These are phyloP conservation scores for Endotricha flammealis DNA, from an alignment of 2,888 invertebrate genomes.

Conservation along the genomic window DNA sequence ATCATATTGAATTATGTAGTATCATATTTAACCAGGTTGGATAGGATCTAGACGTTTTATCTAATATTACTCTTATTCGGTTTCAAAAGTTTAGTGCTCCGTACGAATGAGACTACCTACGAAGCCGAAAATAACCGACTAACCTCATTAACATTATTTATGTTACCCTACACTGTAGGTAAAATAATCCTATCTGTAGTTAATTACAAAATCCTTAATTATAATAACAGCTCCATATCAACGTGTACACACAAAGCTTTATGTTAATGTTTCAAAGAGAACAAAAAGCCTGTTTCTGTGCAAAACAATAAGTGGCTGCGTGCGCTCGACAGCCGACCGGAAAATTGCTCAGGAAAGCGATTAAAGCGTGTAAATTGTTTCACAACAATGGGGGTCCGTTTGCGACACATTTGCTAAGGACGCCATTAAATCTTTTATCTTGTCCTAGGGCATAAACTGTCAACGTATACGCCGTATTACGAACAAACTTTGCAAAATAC, in stretches of 20 bases:
- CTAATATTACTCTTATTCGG: too few species aligned
- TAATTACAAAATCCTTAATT: not conserved
- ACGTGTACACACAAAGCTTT: slow-evolving; percentile 15
- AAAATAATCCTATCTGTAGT: too few species aligned
- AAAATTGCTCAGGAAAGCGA: slow-evolving; percentile 50
- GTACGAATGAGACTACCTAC: too few species aligned
- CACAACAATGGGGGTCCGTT: slow-evolving; percentile 41
- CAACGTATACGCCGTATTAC: slow-evolving; percentile 5
- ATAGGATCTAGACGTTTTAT: too few species aligned
- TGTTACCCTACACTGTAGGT: too few species aligned
- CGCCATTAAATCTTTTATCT: slow-evolving; percentile 42
- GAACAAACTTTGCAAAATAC: slow-evolving; percentile 3
- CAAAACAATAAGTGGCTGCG: slow-evolving; percentile 39
- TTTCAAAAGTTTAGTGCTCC: too few species aligned
- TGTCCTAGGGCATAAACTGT: slow-evolving; percentile 17
- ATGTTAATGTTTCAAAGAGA: slow-evolving; percentile 9
- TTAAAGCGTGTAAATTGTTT: slow-evolving; percentile 53
- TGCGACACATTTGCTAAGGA: slow-evolving; percentile 36
- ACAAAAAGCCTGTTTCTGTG: slow-evolving; percentile 17
- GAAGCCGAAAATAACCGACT: too few species aligned
- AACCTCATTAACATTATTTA: too few species aligned
- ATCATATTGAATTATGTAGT: too few species aligned
- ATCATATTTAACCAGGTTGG: too few species aligned
- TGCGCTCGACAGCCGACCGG: slow-evolving; percentile 43
- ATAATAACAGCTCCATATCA: not conserved